Evolutionary conservation across 2,888 invertebrate genomes (phyloP), one percentile per base, ranked within the genome.

Genomic region (Cepaea hortensis): DNA sequence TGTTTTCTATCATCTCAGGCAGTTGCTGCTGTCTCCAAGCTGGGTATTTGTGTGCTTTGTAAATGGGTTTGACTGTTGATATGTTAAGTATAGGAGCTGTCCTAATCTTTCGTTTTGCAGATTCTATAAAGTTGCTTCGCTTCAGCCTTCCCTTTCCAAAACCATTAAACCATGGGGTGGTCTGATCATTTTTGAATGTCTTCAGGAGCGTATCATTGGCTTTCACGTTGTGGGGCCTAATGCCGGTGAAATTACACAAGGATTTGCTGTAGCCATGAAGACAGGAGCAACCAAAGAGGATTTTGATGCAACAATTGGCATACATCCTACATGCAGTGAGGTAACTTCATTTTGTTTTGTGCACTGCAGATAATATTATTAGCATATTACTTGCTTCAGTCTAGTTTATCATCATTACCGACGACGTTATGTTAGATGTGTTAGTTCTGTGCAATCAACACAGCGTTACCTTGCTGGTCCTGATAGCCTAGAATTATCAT

Each of bases 241-340:
- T 93, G 96, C 96, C 73, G 96, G 96, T 1, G 96, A 96, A 93
- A 94, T 96, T 46, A 96, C 95, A 86, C 96, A 96, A 93, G 96
- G 96, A 35, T 96, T 95, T 93, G 95, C 95, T 75, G 94, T 96
- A 20, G 96, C 95, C 3, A 91, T 96, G 89, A 95, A 95, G 91
- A 92, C 91, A 85, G 95, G 95, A 20, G 95, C 95, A 13, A 95
- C 94, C 11, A 96, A 95, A 91, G 91, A 93, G 5, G 95, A 96
- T 91, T 95, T 96, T 91, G 95, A 95, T 90, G 90, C 93, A 62
- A 94, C 96, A 0, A 95, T 96, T 84, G 96, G 96, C 77, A 96
- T 96, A 89, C 96, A 96, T 94, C 96, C 96, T 4, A 96, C 96
- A 3, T 94, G 93, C 89, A 95, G 96, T 23, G 96, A 96, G 95